phyloP scores from a whole-genome alignment of 92 coral and sea anemone genomes.

The Umimayanthus chanpuru region DNA sequence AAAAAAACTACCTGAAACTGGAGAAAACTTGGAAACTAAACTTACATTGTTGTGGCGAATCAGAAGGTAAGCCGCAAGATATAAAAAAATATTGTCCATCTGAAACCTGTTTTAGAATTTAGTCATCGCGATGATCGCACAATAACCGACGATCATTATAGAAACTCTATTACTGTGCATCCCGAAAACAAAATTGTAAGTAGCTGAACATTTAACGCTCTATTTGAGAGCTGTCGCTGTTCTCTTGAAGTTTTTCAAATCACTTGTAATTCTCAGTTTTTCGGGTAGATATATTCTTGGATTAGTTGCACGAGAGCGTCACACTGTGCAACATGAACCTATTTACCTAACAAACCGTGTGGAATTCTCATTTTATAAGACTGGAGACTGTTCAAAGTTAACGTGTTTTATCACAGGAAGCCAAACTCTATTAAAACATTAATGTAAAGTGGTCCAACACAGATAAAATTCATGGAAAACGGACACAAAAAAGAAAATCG shows the following conservation, averaged over 20 bases:
- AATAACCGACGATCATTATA: background rate
- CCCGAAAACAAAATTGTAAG: background rate
- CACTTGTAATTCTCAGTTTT: background rate
- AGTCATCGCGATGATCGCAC: background rate
- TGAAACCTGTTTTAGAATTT: background rate
- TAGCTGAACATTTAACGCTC: slow-evolving; percentile 5
- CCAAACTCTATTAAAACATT: too few relatives aligned
- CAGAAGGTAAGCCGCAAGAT: background rate
- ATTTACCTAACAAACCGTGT: too few relatives aligned
- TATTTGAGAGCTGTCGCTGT: slow-evolving; percentile 4
- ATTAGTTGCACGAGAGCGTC: background rate
- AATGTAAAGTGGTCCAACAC: too few relatives aligned
- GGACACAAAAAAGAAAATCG: too few relatives aligned
- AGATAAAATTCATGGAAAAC: too few relatives aligned
- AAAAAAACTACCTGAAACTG: background rate
- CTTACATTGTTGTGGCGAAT: background rate
- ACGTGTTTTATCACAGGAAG: too few relatives aligned
- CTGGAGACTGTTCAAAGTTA: too few relatives aligned
- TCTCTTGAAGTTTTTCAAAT: slow-evolving; percentile 37
- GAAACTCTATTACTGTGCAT: background rate
- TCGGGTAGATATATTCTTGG: background rate
- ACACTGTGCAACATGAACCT: background rate
- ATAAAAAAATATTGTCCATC: background rate
- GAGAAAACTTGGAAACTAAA: background rate
- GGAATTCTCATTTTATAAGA: too few relatives aligned